Conservation (phyloP, 2,797 vertebrate genomes). For the Eleutherodactylus coqui region DNA sequence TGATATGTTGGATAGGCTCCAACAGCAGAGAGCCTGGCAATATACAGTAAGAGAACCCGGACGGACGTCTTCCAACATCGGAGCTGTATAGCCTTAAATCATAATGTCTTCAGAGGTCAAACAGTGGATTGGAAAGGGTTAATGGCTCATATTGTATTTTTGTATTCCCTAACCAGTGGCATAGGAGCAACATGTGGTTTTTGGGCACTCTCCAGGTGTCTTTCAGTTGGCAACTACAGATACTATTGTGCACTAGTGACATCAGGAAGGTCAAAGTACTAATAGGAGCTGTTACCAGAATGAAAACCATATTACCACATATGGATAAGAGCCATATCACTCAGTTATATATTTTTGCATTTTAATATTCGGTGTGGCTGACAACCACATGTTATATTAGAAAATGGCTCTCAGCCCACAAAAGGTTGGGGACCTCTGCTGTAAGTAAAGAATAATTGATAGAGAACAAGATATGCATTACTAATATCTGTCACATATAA, state of each 20-base stretch:
- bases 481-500: not conserved
- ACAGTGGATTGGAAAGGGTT: no score
- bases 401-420: not conserved
- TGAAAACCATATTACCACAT: not conserved
- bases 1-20: no score
- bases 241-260: no score
- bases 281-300: not conserved
- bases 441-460: not conserved
- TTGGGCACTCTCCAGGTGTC: not conserved
- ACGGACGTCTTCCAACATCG: no score
- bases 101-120: no score
- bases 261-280: not conserved
- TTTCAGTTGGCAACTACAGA: not conserved
- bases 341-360: not conserved
- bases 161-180: not conserved
- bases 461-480: not conserved
- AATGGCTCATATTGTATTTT: not conserved
- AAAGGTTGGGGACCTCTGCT: not conserved
- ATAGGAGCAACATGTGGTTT: not conserved
- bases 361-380: not conserved
- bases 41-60: no score
- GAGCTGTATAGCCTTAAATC: no score
- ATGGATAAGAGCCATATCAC: no score
- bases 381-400: not conserved
- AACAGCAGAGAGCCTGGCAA: no score